A percentile compares a stretch with the other conserved stretches of the same genome.
Evolutionary conservation across 2,113 vertebrate species (phyloP).

Genomic region (Notiomystis cincta): DNA sequence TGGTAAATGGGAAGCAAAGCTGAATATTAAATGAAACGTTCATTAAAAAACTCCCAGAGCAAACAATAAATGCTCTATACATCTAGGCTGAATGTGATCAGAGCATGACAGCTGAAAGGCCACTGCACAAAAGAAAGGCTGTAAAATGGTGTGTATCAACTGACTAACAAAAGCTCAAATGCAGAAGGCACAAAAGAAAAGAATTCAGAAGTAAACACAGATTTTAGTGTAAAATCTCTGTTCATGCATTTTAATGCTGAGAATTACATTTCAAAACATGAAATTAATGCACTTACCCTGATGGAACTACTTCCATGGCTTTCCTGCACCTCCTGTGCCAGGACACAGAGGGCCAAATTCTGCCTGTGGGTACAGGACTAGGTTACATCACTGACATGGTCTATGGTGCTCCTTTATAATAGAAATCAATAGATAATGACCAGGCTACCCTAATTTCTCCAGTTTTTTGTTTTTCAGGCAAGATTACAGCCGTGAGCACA

Average conservation of each 20-base stretch:
- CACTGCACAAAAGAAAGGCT: background rate
- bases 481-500: background rate
- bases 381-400: background rate
- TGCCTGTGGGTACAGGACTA: background rate
- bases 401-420: background rate
- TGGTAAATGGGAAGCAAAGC: background rate
- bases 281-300: background rate
- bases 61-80: slow-evolving; percentile 22
- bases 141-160: background rate
- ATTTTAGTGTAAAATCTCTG: background rate
- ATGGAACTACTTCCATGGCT: background rate
- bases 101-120: slow-evolving; percentile 39
- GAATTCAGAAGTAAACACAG: background rate
- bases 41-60: background rate
- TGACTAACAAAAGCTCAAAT: background rate
- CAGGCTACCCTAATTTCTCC: background rate
- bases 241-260: background rate
- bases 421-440: background rate
- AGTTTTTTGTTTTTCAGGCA: background rate
- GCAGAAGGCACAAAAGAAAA: background rate
- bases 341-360: background rate
- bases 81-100: background rate
- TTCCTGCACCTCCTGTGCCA: background rate
- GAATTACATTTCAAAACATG: background rate
- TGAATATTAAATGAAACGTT: background rate